Evolutionary conservation across 2,888 invertebrate genomes (phyloP), one percentile per base, ranked within the genome.

Genomic region (Elgonia sp.): DNA sequence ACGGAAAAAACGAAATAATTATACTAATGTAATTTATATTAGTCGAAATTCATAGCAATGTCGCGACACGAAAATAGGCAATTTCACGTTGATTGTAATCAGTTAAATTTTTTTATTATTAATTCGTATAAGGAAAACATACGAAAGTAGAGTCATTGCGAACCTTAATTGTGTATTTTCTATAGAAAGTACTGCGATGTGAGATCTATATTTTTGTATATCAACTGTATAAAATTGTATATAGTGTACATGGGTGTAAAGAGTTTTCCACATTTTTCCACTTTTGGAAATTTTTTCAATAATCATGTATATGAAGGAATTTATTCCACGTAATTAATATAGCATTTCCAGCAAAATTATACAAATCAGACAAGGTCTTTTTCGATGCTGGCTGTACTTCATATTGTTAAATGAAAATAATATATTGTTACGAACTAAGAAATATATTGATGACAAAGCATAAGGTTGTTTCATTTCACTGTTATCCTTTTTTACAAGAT

Each of bases 171-270:
- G 85, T 83, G 84, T 84, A 81, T 86, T 81, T 86, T 86, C 63
- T 86, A 81, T 60, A 81, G 67, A 81, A 89, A 89, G 85, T 46
- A 20, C 20, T 39, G 65, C 72, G 37, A 69, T 12, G 55, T 39
- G n/a, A 72, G 53, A 62, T 29, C 50, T 86, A 89, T 92, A 92
- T 94, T 94, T 94, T 94, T 94, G 92, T 94, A 86, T 94, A 93
- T 91, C 40, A 63, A 91, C 85, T 88, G 70, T 92, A 91, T 89
- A 92, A 90, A 89, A 91, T 90, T 94, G 93, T 93, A 93, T 77
- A 94, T 93, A 93, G 65, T 94, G 93, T 94, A 94, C 89, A 94
- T 92, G 91, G 90, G 89, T 93, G 93, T 94, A 93, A 91, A 92
- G 88, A 91, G 90, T 93, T 94, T 93, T 94, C 92, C 93, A 94